Evolutionary conservation across 2,113 vertebrate genomes (phyloP).

Genomic region (Hipposideros armiger): DNA sequence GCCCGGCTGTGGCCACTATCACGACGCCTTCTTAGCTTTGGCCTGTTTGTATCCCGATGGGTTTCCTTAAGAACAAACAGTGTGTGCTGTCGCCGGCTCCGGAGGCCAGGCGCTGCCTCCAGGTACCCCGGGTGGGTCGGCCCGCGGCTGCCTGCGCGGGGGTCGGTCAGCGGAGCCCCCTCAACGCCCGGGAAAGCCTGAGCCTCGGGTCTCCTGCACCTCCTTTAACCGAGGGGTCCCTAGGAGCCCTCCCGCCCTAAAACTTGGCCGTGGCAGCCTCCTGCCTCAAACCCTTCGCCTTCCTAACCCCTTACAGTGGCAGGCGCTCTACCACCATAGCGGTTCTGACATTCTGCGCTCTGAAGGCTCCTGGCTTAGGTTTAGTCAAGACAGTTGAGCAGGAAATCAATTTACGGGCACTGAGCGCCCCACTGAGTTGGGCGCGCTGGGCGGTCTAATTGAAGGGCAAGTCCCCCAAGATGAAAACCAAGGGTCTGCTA

Average conservation of each 20-base stretch:
- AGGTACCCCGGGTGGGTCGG: background rate
- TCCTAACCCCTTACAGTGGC: fast-evolving
- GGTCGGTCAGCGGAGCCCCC: background rate
- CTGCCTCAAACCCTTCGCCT: background rate
- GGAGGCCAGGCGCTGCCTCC: background rate
- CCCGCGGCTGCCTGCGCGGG: background rate
- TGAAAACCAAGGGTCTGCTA: background rate
- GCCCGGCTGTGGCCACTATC: background rate
- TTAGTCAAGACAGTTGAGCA: background rate
- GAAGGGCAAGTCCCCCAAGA: background rate
- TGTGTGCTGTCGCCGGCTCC: background rate
- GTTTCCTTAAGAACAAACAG: background rate
- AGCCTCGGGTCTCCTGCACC: background rate
- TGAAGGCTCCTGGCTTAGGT: background rate
- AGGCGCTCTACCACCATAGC: fast-evolving
- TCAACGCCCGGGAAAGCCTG: fast-evolving
- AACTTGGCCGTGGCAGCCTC: background rate
- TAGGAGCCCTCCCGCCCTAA: background rate
- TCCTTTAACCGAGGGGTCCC: no score
- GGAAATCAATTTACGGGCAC: background rate
- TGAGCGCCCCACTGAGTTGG: background rate
- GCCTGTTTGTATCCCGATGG: background rate
- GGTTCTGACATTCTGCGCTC: no score
- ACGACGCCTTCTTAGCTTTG: no score
- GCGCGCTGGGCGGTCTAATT: background rate